Evolutionary conservation across 2,113 vertebrate genomes (phyloP), one percentile per base, ranked within the genome.

Genomic region (Cheilinus undulatus): DNA sequence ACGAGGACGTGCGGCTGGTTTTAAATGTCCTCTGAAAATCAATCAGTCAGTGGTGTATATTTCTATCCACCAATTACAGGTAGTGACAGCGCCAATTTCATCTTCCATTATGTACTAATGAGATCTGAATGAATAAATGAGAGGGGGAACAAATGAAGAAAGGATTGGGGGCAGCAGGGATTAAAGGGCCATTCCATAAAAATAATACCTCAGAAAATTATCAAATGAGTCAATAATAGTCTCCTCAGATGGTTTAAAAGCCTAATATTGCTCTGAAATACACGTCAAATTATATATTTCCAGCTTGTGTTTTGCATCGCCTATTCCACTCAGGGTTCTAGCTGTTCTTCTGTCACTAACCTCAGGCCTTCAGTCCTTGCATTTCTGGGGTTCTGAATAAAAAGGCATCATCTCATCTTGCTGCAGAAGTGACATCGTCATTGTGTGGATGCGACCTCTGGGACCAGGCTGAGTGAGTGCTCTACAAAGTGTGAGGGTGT

Each of bases 371-470:
- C 30, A 5, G 9, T 9, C 13, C 19, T 2, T 19, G 14, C 58
- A 42, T 77, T 67, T 68, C 27, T 43, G 52, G 40, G 53, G 23
- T 61, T 40, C 43, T 20, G 63, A 76, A 75, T 69, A 66, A 64
- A 73, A 75, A 67, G 46, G 24, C 43, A 15, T 74, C 58, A 43
- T 45, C 61, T 76, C 13, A 34, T 9, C 56, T 70, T 59, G 63
- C 12, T 69, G 76, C 49, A 67, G 50, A 67, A 50, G 76, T 77
- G 69, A 85, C 82, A 75, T 59, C 10, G 23, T 66, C 54, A 69
- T 83, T 57, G 52, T 84, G 49, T 79, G 54, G 76, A 82, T 78
- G 58, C 28, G 53, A 80, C 80, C 23, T 45, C 42, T n/a, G 40
- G 40, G 40, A 5, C 14, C 40, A 40, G 40, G 40, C 14, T 19